A percentile compares a stretch with the other conserved stretches of the same genome.
These are phyloP conservation scores for Xiphophorus birchmanni DNA, from an alignment of 2,797 vertebrate genomes.

Conservation along the genomic window DNA sequence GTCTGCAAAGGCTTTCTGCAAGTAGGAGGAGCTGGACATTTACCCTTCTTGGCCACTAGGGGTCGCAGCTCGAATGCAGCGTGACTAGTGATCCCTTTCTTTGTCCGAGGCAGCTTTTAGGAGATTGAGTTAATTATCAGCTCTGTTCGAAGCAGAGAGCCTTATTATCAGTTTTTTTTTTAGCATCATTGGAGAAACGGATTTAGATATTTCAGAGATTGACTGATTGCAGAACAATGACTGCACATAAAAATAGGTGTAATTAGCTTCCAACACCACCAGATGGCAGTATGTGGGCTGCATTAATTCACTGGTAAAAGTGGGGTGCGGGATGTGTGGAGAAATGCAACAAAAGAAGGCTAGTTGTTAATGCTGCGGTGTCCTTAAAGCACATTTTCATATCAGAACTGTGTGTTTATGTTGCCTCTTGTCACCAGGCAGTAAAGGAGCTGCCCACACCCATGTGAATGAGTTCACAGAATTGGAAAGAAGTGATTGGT, in stretches of 20 bases:
- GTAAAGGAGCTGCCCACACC: conserved; percentile 90
- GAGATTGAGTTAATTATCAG: not conserved
- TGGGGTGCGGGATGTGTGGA: conserved; percentile 14
- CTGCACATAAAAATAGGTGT: conserved; percentile 36
- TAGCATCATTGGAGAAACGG: not conserved
- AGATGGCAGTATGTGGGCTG: conserved; percentile 63
- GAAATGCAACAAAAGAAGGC: not conserved
- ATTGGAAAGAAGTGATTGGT: conserved; percentile 87
- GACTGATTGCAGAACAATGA: conserved; percentile 62
- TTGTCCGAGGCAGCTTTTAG: conserved; percentile 17
- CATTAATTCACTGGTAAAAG: conserved; percentile 55
- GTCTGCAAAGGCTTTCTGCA: conserved; percentile 34
- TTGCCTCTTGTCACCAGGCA: conserved; percentile 96
- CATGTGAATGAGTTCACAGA: conserved; percentile 90
- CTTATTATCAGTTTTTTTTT: not conserved
- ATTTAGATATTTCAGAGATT: conserved; percentile 30
- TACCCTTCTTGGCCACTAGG: conserved; percentile 55
- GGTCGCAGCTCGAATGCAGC: conserved; percentile 51
- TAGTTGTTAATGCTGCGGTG: conserved; percentile 38
- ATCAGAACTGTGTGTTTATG: conserved; percentile 86
- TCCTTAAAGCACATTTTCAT: conserved; percentile 51
- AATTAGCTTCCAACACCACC: conserved; percentile 53
- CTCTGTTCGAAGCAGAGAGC: not conserved
- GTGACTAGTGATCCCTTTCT: conserved; percentile 11
- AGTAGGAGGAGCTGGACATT: conserved; percentile 25